Evolutionary conservation across 53 echinoderm and acorn worm species (phyloP).

Genomic region (Glandiceps talaboti): DNA sequence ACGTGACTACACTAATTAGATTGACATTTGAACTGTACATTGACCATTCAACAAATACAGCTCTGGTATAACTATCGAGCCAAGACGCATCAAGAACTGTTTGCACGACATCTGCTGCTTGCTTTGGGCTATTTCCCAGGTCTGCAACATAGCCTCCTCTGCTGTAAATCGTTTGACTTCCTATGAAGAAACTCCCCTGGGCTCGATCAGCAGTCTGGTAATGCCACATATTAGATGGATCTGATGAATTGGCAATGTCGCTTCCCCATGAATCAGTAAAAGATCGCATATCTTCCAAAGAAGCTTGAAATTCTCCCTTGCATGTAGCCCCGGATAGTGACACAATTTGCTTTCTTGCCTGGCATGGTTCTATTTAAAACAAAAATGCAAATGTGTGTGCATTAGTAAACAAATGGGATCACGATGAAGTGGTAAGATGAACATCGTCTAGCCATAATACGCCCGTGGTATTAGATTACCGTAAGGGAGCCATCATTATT

Average conservation of each 20-base stretch:
- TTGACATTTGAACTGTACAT: conserved; percentile 54
- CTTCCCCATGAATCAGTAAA: background rate
- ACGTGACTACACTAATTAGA: conserved; percentile 54
- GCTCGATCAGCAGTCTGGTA: conserved; percentile 25
- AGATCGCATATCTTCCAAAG: background rate
- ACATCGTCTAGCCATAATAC: background rate
- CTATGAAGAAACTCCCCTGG: conserved; percentile 44
- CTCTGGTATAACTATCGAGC: conserved; percentile 52
- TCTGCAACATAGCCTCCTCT: conserved; percentile 51
- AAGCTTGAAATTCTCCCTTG: no score
- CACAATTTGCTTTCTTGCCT: no score
- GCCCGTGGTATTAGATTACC: no score
- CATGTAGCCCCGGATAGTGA: no score
- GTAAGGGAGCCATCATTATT: no score
- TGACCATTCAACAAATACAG: conserved; percentile 72
- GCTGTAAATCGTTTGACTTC: conserved; percentile 14
- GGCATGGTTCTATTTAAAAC: no score
- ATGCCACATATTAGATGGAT: conserved; percentile 27
- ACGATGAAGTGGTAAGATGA: background rate
- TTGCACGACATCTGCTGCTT: conserved; percentile 7
- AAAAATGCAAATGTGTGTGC: background rate
- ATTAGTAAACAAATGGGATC: no score
- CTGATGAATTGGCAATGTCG: background rate
- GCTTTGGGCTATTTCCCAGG: conserved; percentile 22
- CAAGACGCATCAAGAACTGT: conserved; percentile 22